These are phyloP conservation scores for Micropoecilia bifurca DNA, from an alignment of 2,797 vertebrate genomes.

Conservation along the genomic window DNA sequence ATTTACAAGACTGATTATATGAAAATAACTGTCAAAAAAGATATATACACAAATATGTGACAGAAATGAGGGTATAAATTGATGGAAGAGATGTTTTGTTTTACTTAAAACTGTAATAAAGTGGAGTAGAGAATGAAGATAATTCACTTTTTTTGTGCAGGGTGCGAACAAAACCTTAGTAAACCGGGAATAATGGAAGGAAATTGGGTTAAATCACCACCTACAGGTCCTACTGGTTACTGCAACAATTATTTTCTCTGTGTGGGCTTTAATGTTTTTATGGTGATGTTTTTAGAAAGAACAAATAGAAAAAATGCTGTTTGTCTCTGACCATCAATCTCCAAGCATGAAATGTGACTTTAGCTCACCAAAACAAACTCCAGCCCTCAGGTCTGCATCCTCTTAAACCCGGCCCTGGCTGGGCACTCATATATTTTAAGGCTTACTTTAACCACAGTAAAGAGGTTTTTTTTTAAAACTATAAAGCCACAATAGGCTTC, in stretches of 20 bases:
- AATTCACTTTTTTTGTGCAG: background rate
- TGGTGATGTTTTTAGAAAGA: background rate
- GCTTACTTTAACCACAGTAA: background rate
- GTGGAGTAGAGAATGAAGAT: background rate
- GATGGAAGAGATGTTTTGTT: background rate
- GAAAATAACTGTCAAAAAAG: background rate
- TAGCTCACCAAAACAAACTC: background rate
- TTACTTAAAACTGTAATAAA: background rate
- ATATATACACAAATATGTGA: background rate
- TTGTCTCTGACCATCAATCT: background rate
- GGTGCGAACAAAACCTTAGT: background rate
- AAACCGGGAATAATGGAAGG: background rate
- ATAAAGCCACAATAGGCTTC: background rate
- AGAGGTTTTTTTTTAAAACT: background rate
- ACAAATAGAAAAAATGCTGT: background rate
- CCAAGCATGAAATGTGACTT: background rate
- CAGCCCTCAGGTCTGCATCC: background rate
- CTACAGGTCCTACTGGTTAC: background rate
- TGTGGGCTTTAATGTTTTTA: background rate
- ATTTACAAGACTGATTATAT: background rate
- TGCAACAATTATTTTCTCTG: background rate
- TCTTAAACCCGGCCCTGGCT: background rate
- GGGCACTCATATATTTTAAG: background rate
- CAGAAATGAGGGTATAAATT: background rate
- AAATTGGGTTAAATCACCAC: background rate